A percentile compares a stretch with the other conserved stretches of the same genome.
Evolutionary conservation across 2,888 invertebrate species (phyloP).

Genomic region (Zhuqinia jingwanae): DNA sequence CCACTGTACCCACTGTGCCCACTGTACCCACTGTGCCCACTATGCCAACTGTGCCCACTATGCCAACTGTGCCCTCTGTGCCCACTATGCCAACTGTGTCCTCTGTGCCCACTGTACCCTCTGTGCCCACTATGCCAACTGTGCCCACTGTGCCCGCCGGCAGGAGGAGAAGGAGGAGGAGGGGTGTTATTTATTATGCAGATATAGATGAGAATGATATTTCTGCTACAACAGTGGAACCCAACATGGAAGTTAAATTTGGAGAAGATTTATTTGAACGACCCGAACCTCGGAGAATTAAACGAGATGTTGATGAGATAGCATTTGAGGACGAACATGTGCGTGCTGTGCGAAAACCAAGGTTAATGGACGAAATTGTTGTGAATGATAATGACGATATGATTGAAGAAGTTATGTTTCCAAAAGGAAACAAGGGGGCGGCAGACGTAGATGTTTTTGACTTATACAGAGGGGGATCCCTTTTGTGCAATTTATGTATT

Average conservation of each 20-base stretch:
- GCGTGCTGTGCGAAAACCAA: background rate
- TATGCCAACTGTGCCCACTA: too few species aligned
- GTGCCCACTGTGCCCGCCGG: background rate
- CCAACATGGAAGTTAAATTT: background rate
- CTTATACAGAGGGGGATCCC: conserved; percentile 2
- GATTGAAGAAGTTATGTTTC: conserved; percentile 31
- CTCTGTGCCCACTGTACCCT: too few species aligned
- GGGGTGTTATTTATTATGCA: background rate
- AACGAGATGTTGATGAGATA: background rate
- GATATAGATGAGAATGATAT: background rate
- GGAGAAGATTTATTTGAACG: background rate
- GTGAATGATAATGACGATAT: conserved; percentile 29
- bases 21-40: too few species aligned
- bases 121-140: background rate
- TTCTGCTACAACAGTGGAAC: background rate
- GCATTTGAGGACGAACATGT: background rate
- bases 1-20: too few species aligned
- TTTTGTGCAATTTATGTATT: conserved; percentile 69
- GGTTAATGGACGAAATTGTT: background rate
- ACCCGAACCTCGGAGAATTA: background rate
- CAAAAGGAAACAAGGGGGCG: conserved; percentile 4
- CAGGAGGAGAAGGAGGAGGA: background rate
- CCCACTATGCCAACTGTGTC: too few species aligned
- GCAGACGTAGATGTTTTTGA: conserved; percentile 6
- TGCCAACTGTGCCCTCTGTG: too few species aligned